Conservation (phyloP, 2,113 vertebrate species). For the Siniperca chuatsi region DNA sequence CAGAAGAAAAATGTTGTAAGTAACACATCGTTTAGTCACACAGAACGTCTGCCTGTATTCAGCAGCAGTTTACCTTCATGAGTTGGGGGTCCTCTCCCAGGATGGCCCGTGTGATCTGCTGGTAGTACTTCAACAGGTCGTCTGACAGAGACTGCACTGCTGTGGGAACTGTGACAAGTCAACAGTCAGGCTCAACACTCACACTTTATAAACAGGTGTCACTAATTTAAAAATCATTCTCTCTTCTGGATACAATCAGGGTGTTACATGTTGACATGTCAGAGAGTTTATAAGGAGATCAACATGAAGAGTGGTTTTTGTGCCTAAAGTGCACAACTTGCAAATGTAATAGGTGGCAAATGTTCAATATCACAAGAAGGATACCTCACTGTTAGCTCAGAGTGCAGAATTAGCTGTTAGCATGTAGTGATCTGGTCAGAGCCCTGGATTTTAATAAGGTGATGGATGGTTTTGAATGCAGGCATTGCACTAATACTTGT, state of each 20-base stretch:
- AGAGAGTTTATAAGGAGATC: background rate
- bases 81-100: conserved; percentile 93
- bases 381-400: background rate
- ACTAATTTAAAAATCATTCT: background rate
- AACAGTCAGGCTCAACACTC: background rate
- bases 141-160: conserved; percentile 92
- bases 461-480: too few relatives aligned
- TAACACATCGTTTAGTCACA: rapidly evolving
- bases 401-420: too few relatives aligned
- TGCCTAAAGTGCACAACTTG: too few relatives aligned
- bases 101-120: conserved; percentile 92
- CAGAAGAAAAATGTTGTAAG: background rate
- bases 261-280: background rate
- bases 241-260: background rate
- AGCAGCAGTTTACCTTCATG: conserved; percentile 87
- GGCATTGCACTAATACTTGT: too few relatives aligned
- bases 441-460: background rate
- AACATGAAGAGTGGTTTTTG: background rate
- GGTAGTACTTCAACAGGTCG: conserved; percentile 94
- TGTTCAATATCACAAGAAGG: background rate
- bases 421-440: background rate
- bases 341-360: background rate
- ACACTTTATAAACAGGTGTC: background rate
- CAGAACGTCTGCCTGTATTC: background rate
- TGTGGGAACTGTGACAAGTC: conserved; percentile 84